These are phyloP conservation scores for Drosophila picticornis DNA, from an alignment of 2,888 invertebrate species.

Conservation along the genomic window DNA sequence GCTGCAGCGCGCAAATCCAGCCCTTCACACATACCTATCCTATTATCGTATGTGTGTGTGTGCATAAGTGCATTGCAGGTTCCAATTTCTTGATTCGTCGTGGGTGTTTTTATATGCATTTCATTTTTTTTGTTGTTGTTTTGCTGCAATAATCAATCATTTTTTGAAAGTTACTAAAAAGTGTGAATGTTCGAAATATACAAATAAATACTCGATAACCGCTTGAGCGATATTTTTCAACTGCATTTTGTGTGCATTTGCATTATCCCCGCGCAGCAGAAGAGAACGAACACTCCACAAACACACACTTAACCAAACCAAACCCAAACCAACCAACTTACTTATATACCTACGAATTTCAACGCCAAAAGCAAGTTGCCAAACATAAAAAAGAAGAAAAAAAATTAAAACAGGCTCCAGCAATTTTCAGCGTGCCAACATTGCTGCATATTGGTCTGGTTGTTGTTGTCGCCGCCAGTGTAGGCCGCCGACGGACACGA, in stretches of 20 bases:
- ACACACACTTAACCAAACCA: conserved; percentile 1
- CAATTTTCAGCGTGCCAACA: conserved; percentile 62
- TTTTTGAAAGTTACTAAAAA: conserved; percentile 45
- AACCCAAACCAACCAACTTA: conserved; percentile 5
- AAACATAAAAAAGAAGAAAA: conserved; percentile 47
- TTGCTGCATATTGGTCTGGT: conserved; percentile 48
- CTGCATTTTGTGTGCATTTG: conserved; percentile 48
- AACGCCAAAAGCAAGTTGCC: conserved; percentile 58
- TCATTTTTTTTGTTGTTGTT: conserved; percentile 32
- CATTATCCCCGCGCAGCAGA: conserved; percentile 44
- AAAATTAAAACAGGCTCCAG: conserved; percentile 50
- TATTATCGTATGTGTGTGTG: conserved; percentile 26
- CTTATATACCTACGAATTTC: conserved; percentile 38
- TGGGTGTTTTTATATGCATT: conserved; percentile 35
- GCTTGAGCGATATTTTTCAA: conserved; percentile 27
- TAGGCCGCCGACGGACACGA: conserved; percentile 46
- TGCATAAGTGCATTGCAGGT: conserved; percentile 50
- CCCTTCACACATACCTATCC: conserved; percentile 35
- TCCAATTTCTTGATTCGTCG: conserved; percentile 29
- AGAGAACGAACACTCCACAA: conserved; percentile 7
- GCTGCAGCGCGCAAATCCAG: conserved; percentile 38
- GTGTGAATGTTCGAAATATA: conserved; percentile 31
- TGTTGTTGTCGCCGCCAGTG: conserved; percentile 48
- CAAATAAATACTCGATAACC: conserved; percentile 13
- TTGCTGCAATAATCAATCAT: conserved; percentile 20